These are phyloP conservation scores for Eulimnadia texana DNA, from an alignment of 1,140 invertebrate genomes.

Conservation along the genomic window DNA sequence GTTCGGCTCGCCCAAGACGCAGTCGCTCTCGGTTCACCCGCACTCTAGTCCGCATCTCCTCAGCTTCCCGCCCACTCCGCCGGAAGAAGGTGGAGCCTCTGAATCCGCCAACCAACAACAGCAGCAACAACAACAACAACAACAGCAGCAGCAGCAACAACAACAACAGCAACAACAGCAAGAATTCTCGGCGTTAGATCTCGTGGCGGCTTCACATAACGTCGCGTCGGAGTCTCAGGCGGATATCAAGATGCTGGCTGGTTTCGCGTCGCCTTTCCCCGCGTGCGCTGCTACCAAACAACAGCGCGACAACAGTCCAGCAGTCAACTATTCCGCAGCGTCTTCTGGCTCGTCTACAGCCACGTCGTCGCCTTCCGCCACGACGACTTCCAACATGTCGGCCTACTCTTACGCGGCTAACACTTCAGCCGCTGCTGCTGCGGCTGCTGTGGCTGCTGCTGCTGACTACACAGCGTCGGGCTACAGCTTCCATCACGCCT, in stretches of 20 bases:
- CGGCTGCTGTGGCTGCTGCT: conserved; percentile 25
- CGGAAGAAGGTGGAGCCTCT: conserved; percentile 73
- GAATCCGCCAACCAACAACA: conserved; percentile 48
- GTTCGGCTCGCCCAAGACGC: not conserved
- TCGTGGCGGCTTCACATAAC: conserved; percentile 11
- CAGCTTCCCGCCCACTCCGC: conserved; percentile 82
- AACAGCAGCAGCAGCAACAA: conserved; percentile 12
- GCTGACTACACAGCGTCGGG: not conserved
- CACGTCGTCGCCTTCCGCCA: not conserved
- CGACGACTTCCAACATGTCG: not conserved
- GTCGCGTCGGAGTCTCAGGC: conserved; percentile 23
- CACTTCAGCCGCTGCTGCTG: not conserved
- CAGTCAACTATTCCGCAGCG: too few relatives aligned
- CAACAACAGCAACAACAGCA: conserved; percentile 29
- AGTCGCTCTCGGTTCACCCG: conserved; percentile 23
- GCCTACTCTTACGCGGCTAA: conserved; percentile 11
- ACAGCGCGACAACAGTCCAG: conserved; percentile 35
- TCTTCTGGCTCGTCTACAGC: too few relatives aligned
- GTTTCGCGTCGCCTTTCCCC: conserved; percentile 27
- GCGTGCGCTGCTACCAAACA: conserved; percentile 34
- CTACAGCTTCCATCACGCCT: conserved; percentile 22
- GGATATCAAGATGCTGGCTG: not conserved
- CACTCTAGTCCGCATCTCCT: conserved; percentile 49
- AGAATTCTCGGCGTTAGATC: conserved; percentile 16
- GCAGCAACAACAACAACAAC: conserved; percentile 22